Evolutionary conservation across 2,888 invertebrate species (phyloP), one percentile per base, ranked within the genome.

Genomic region (Tiliacea citrago): DNA sequence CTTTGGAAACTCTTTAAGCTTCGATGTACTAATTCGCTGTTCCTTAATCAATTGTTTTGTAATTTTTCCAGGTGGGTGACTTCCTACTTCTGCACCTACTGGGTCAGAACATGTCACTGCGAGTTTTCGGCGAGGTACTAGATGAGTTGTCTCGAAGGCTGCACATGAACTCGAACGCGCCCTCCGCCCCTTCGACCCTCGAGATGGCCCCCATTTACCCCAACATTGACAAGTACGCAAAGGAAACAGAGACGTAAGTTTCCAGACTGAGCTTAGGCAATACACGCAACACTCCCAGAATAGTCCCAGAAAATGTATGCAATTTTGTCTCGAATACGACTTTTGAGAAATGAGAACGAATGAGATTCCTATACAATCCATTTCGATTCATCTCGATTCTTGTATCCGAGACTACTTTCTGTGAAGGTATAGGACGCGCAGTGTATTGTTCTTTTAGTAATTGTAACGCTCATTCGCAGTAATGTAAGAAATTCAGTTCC

Each of bases 131-230:
- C 71, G 98, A 98, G 90, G 97, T 98, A 82, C 91, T 98, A 88
- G 98, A 98, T 85, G 98, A 98, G 90, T 94, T 98, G n/a, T 97
- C 98, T 65, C 97, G 97, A 79, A 97, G 97, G 81, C 94, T 98
- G 71, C 98, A 97, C 88, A 96, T 97, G 83, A 97, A 97, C 68
- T 98, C 98, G 88, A 98, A 98, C 91, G 97, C 98, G 78, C 98
- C 98, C 0, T 98, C 98, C 0, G 98, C 98, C 5, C 98, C 98
- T 0, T 98, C 98, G 71, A 98, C 98, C 29, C 95, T 98, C 84
- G 98, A 98, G 95, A 98, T 98, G 98, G 98, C 98, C 74, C 98
- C 98, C 9, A 98, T 98, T 79, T 98, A 98, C 93, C 98, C 98
- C 42, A 97, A 97, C 91, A 97, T 98, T 79, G 98, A 98, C 86